Evolutionary conservation across 2,797 vertebrate genomes (phyloP).

Genomic region (Basileuterus tristriatus): DNA sequence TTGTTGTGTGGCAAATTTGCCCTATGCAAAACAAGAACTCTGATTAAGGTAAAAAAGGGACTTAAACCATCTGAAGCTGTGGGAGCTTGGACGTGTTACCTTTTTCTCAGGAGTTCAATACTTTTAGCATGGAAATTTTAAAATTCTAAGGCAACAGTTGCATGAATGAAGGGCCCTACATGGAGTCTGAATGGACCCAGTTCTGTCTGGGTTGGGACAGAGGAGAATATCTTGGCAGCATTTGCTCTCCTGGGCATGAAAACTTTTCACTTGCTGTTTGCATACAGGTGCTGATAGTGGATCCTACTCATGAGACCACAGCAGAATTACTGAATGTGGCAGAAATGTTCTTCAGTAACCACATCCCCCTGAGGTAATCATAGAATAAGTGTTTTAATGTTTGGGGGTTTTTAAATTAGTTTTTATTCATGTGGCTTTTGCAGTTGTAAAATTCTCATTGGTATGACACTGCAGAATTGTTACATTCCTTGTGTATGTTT

Average conservation of each 20-base stretch:
- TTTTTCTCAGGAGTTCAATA: not conserved
- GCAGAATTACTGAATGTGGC: constrained; percentile 89
- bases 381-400: not conserved
- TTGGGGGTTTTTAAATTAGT: not conserved
- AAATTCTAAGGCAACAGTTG: not conserved
- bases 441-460: not conserved
- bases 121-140: not conserved
- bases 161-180: not conserved
- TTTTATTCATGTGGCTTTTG: not conserved
- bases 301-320: constrained; percentile 87
- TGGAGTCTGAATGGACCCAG: not conserved
- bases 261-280: not conserved
- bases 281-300: constrained; percentile 89
- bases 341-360: constrained; percentile 97
- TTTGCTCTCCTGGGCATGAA: not conserved
- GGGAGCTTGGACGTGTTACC: not conserved
- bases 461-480: not conserved
- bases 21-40: not conserved
- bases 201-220: not conserved
- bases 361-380: constrained; percentile 92
- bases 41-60: not conserved
- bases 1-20: not conserved
- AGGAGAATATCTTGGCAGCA: not conserved
- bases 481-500: not conserved
- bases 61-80: not conserved